Conservation (phyloP, 23 tunicate genomes). For the Ciona savignyi region DNA sequence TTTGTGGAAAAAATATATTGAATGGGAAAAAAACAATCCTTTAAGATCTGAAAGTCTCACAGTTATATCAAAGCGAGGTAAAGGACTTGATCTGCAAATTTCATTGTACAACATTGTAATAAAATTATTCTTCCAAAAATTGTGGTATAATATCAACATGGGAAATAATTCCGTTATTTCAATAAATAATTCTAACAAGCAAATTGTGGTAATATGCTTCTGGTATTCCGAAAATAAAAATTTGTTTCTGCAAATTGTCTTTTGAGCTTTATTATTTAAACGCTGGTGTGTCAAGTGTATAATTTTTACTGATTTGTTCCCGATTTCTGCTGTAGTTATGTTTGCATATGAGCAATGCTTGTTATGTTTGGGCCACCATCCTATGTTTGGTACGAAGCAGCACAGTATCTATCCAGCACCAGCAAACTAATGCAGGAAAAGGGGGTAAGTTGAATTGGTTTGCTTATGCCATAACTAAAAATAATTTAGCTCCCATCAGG, state of each 20-base stretch:
- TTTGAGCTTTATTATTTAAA: neutral
- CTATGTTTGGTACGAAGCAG: constrained; percentile 97
- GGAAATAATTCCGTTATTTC: no score
- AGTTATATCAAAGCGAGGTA: constrained; percentile 78
- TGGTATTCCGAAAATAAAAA: neutral
- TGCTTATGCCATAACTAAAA: neutral
- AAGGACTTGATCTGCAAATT: no score
- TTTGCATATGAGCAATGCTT: constrained; percentile 96
- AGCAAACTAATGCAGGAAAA: constrained; percentile 78
- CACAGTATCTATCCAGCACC: constrained; percentile 66
- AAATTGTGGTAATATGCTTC: neutral
- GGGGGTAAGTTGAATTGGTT: constrained; percentile 43
- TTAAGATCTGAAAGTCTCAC: constrained; percentile 65
- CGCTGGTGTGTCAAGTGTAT: no score
- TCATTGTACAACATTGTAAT: no score
- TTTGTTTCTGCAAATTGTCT: neutral
- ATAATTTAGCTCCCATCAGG: no score
- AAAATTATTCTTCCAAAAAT: no score
- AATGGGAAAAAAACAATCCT: constrained; percentile 90
- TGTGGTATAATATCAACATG: no score
- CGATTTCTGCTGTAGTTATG: constrained; percentile 42
- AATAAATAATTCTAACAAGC: no score
- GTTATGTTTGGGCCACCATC: constrained; percentile 83
- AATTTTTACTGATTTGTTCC: no score
- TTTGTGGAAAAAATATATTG: constrained; percentile 87